phyloP scores from a whole-genome alignment of 2,113 vertebrate species.

The Seriola aureovittata region DNA sequence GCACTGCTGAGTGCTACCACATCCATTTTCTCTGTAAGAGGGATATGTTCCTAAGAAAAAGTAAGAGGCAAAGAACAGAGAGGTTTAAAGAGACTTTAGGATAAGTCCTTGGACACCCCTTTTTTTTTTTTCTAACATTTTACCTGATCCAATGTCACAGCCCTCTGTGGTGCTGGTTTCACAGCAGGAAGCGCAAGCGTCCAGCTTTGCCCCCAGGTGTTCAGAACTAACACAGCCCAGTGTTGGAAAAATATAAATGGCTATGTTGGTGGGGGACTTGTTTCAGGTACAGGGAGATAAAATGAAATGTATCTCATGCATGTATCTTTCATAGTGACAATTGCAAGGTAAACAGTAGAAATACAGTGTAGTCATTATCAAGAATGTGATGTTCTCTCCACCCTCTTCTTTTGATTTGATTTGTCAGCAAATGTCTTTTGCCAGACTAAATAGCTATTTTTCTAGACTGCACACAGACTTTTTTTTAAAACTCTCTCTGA shows the following conservation, averaged over 20 bases:
- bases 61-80: constrained; percentile 35
- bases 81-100: constrained; percentile 40
- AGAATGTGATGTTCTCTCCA: no score
- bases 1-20: constrained; percentile 57
- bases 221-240: not conserved
- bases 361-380: not conserved
- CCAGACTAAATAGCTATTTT: no score
- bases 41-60: constrained; percentile 58
- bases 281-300: constrained; percentile 2
- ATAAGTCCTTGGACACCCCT: constrained; percentile 49
- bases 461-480: not conserved
- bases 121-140: constrained; percentile 7
- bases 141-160: constrained; percentile 12
- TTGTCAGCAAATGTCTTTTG: no score
- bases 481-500: constrained; percentile 1
- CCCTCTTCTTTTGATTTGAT: no score
- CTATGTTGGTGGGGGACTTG: not conserved
- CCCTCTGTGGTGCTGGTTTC: constrained; percentile 7
- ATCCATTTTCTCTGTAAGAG: constrained; percentile 72
- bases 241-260: not conserved
- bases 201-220: not conserved
- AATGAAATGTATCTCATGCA: no score
- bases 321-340: not conserved
- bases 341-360: not conserved
- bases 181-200: constrained; percentile 17